These are phyloP conservation scores for Lydus trimaculatus DNA, from an alignment of 2,888 invertebrate genomes.

Conservation along the genomic window DNA sequence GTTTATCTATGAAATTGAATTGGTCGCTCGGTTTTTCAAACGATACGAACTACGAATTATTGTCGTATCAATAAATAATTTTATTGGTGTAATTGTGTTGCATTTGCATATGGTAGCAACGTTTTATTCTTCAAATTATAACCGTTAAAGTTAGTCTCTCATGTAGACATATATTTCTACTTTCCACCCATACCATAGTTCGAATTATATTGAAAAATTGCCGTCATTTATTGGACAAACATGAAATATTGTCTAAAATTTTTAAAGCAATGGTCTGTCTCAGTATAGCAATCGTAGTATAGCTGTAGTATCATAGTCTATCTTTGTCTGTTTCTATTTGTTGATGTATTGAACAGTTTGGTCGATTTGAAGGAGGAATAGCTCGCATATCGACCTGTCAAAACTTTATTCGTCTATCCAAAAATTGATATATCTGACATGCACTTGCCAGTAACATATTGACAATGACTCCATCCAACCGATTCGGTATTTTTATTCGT, in stretches of 20 bases:
- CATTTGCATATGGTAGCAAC: neutral
- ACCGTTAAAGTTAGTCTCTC: neutral
- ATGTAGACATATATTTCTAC: neutral
- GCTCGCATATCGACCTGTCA: conserved; percentile 39
- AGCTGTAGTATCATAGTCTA: neutral
- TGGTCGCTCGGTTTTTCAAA: neutral
- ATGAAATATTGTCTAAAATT: neutral
- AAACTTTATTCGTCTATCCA: conserved; percentile 36
- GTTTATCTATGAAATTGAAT: conserved; percentile 15
- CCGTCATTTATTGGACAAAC: neutral
- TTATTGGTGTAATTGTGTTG: neutral
- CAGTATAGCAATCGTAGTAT: neutral
- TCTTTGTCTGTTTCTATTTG: conserved; percentile 11
- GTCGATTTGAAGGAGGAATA: conserved; percentile 29
- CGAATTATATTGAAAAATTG: conserved; percentile 1
- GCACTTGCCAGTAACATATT: conserved; percentile 30
- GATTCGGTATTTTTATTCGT: neutral
- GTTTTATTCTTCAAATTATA: neutral
- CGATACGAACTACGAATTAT: neutral
- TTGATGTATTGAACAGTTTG: conserved; percentile 32
- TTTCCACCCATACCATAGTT: neutral
- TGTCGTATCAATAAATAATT: conserved; percentile 10
- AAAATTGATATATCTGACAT: conserved; percentile 38
- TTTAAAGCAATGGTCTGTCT: neutral
- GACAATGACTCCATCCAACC: conserved; percentile 26